These are phyloP conservation scores for Nomada ferruginata DNA, from an alignment of 2,888 invertebrate genomes.

Conservation along the genomic window DNA sequence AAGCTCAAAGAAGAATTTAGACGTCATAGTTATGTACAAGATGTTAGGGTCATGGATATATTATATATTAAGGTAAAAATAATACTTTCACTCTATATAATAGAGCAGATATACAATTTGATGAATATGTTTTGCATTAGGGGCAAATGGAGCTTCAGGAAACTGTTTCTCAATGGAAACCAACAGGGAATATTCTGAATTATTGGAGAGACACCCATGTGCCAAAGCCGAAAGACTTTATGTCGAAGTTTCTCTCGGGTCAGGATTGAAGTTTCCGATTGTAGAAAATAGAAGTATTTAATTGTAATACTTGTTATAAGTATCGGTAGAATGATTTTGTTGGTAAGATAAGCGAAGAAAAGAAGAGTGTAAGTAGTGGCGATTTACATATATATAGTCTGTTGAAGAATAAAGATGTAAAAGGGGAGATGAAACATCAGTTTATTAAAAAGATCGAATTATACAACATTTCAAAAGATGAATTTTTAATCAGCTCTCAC, in stretches of 20 bases:
- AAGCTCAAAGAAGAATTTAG: slow-evolving; percentile 92
- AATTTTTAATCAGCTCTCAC: slow-evolving; percentile 68
- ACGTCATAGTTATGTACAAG: slow-evolving; percentile 91
- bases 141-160: slow-evolving; percentile 98
- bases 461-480: slow-evolving; percentile 62
- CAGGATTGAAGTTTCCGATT: slow-evolving; percentile 83
- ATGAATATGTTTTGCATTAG: slow-evolving; percentile 84
- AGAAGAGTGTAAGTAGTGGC: background rate
- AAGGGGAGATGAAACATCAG: slow-evolving; percentile 29
- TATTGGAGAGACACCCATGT: slow-evolving; percentile 94
- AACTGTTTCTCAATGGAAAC: slow-evolving; percentile 94
- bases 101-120: background rate
- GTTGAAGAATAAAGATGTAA: slow-evolving; percentile 21
- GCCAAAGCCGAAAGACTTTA: slow-evolving; percentile 94
- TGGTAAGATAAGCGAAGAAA: slow-evolving; percentile 28
- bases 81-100: slow-evolving; percentile 1
- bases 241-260: slow-evolving; percentile 94
- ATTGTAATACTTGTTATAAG: slow-evolving; percentile 12
- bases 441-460: slow-evolving; percentile 43
- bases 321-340: slow-evolving; percentile 29
- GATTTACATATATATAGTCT: background rate
- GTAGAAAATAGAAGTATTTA: slow-evolving; percentile 5
- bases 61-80: slow-evolving; percentile 93
- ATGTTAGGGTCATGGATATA: slow-evolving; percentile 95
- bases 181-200: slow-evolving; percentile 93